Base-by-base conservation (phyloP, 2,888 invertebrate genomes). In the Eilema depressum region DNA sequence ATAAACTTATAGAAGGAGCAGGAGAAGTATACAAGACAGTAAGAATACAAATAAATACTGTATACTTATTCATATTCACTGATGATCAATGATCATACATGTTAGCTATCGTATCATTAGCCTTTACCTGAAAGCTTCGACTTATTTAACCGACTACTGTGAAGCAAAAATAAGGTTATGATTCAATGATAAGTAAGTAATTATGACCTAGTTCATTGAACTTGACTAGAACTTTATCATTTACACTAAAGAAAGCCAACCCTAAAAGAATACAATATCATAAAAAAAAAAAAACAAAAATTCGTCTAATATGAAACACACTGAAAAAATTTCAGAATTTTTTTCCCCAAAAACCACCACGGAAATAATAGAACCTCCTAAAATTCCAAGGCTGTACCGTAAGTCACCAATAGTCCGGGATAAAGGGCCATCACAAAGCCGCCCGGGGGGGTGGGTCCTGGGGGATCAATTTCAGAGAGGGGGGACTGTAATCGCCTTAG, bases 401-500 rank as follows among this genome's bases (percentile, higher is more conserved):
- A 79, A 81, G 78, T 82, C 82, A 78, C 76, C 72, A 66, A 68
- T 63, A 69, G 69, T 41, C 69, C 65, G 74, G 75, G 76, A 82
- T 79, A 74, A 81, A 82, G 80, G 82, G 75, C 81, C 70, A 81
- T 81, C 75, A 78, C 82, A 81, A 81, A 81, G 77, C 81, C 74
- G 37, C 61, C 26, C 66, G n/a, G n/a, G 69, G 68, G 67, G 77
- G 63, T 53, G 79, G 70, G 69, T 60, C 74, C 68, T 60, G 59
- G 78, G 78, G 70, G 82, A 82, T 80, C 82, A 81, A 82, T 81
- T 81, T 80, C 82, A 78, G 82, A 64, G 78, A 66, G 80, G 81
- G 80, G 78, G 73, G 63, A 61, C 73, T 72, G 74, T 81, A 81
- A 81, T 81, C 81, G 81, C 82, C 82, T 81, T 81, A 81, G 74